phyloP scores from a whole-genome alignment of 2,797 vertebrate genomes.

The Eptatretus atami region DNA sequence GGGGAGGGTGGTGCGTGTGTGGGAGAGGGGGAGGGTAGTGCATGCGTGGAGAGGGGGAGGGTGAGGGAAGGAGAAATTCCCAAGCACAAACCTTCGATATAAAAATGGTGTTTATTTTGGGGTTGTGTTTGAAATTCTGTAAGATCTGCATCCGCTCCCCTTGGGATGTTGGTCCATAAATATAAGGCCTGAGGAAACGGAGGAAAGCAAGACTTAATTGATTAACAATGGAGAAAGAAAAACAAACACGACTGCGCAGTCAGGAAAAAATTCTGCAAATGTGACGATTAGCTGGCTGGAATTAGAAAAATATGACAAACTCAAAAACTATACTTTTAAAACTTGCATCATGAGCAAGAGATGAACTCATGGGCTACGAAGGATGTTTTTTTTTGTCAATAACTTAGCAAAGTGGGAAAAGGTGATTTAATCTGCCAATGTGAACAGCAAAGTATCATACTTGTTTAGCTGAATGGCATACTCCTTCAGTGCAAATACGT shows the following conservation, averaged over 20 bases:
- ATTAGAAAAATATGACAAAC: slow-evolving; percentile 6
- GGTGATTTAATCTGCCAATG: too few relatives aligned
- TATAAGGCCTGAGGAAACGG: slow-evolving; percentile 37
- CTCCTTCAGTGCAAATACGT: slow-evolving; percentile 84
- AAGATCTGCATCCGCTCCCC: slow-evolving; percentile 93
- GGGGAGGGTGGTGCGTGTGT: too few relatives aligned
- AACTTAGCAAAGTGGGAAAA: too few relatives aligned
- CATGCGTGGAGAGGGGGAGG: too few relatives aligned
- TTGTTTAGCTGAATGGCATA: slow-evolving; percentile 78
- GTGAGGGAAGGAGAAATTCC: too few relatives aligned
- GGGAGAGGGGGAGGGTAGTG: too few relatives aligned
- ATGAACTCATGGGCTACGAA: too few relatives aligned
- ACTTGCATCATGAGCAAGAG: too few relatives aligned
- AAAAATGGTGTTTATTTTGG: slow-evolving; percentile 97
- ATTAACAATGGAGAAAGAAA: too few relatives aligned
- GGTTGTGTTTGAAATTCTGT: slow-evolving; percentile 95
- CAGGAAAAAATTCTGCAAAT: too few relatives aligned
- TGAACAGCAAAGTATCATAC: slow-evolving; percentile 14
- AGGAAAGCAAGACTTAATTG: not conserved
- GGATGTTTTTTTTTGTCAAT: too few relatives aligned
- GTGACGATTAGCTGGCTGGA: not conserved
- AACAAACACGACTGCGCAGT: too few relatives aligned
- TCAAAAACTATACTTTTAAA: slow-evolving; percentile 5
- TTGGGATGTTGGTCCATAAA: slow-evolving; percentile 87
- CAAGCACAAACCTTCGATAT: slow-evolving; percentile 52